Conservation (phyloP, 2,888 invertebrate species). For the Eurois occulta region DNA sequence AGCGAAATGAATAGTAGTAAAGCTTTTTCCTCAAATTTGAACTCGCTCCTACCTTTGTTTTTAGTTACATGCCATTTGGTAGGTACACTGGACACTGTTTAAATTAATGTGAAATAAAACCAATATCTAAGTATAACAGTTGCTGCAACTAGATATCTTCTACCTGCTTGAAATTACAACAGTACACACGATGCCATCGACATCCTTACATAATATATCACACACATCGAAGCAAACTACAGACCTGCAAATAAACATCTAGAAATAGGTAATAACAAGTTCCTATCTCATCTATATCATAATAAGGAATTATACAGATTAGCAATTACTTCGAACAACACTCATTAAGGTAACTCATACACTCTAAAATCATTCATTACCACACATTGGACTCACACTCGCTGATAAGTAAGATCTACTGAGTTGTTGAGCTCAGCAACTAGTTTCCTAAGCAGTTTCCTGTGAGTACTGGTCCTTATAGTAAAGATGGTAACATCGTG, state of each 20-base stretch:
- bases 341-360: slow-evolving; percentile 57
- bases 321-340: slow-evolving; percentile 53
- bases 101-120: not conserved
- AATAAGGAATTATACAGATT: slow-evolving; percentile 60
- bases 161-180: slow-evolving; percentile 3
- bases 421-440: slow-evolving; percentile 38
- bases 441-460: slow-evolving; percentile 31
- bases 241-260: slow-evolving; percentile 32
- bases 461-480: slow-evolving; percentile 3
- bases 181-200: not conserved
- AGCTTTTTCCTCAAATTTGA: not conserved
- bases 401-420: slow-evolving; percentile 64
- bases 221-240: slow-evolving; percentile 15
- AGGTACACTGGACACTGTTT: not conserved
- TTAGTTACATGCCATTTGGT: not conserved
- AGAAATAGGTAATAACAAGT: slow-evolving; percentile 51
- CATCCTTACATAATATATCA: not conserved
- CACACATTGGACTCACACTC: slow-evolving; percentile 52
- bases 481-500: slow-evolving; percentile 49
- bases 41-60: not conserved
- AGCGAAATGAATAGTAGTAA: too few relatives aligned
- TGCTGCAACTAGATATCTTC: not conserved
- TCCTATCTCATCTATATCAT: slow-evolving; percentile 60
- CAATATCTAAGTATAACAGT: too few relatives aligned
- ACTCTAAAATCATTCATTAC: slow-evolving; percentile 62